phyloP scores from a whole-genome alignment of 2,888 invertebrate species.

The Metalampra italica region DNA sequence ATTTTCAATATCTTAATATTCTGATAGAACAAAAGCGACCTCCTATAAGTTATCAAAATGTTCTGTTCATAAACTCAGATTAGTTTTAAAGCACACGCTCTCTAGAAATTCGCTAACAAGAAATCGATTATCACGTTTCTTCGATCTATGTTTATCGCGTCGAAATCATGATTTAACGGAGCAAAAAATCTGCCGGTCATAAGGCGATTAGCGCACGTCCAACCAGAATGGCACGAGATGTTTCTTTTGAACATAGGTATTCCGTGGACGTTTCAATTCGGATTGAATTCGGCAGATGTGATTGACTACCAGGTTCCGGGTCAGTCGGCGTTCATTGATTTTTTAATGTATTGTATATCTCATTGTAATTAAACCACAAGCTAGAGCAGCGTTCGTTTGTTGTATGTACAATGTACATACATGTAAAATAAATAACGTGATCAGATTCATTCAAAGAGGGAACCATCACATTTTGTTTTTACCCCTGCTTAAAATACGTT shows the following conservation, averaged over 20 bases:
- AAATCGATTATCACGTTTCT: slow-evolving; percentile 53
- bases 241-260: slow-evolving; percentile 19
- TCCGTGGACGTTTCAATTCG: slow-evolving; percentile 9
- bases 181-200: slow-evolving; percentile 59
- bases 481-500: background rate
- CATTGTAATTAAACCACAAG: slow-evolving; percentile 20
- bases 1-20: no score
- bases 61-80: slow-evolving; percentile 1
- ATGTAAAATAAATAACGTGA: background rate
- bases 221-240: slow-evolving; percentile 26
- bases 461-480: background rate
- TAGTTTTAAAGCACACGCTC: background rate
- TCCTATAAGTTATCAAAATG: background rate
- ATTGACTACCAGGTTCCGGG: slow-evolving; percentile 57
- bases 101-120: slow-evolving; percentile 41
- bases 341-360: slow-evolving; percentile 22
- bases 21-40: no score
- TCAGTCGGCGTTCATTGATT: slow-evolving; percentile 45
- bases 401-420: no score
- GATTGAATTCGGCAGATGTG: slow-evolving; percentile 19
- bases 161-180: slow-evolving; percentile 34
- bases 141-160: slow-evolving; percentile 35
- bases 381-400: slow-evolving; percentile 1
- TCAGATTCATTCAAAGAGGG: background rate
- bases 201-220: slow-evolving; percentile 44